These are phyloP conservation scores for Steromphala cineraria DNA, from an alignment of 2,888 invertebrate species.

Conservation along the genomic window DNA sequence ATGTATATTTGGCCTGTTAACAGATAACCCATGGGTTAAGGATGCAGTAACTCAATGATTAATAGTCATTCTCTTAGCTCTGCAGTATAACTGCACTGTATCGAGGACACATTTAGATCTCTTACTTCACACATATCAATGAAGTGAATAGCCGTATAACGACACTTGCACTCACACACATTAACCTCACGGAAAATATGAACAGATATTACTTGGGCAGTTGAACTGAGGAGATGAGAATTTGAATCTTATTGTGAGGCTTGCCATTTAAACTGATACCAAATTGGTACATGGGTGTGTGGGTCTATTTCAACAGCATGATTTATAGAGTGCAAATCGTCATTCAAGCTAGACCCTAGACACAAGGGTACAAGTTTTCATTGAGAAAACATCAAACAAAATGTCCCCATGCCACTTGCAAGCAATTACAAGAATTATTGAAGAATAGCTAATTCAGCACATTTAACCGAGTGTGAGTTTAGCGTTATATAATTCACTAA, in stretches of 20 bases:
- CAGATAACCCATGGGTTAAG: not conserved
- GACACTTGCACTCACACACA: not conserved
- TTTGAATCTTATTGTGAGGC: not conserved
- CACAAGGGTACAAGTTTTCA: not conserved
- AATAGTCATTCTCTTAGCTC: not conserved
- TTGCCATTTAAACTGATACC: not conserved
- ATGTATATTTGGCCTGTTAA: not conserved
- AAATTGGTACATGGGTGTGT: slow-evolving; percentile 9
- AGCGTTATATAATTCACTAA: slow-evolving; percentile 15
- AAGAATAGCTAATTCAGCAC: not conserved
- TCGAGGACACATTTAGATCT: not conserved
- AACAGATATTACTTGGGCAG: too few relatives aligned
- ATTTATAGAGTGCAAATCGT: slow-evolving; percentile 12
- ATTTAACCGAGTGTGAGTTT: slow-evolving; percentile 7
- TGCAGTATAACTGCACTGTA: not conserved
- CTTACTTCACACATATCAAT: not conserved
- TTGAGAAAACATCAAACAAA: slow-evolving; percentile 12
- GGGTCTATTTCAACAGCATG: not conserved
- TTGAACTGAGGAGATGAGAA: not conserved
- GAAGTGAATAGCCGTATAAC: not conserved
- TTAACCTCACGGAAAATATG: not conserved
- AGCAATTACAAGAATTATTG: not conserved
- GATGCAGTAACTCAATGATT: not conserved
- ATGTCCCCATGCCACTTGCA: not conserved
- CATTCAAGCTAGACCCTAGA: not conserved